These are phyloP conservation scores for Musca domestica DNA, from an alignment of 1,140 invertebrate genomes.

Conservation along the genomic window DNA sequence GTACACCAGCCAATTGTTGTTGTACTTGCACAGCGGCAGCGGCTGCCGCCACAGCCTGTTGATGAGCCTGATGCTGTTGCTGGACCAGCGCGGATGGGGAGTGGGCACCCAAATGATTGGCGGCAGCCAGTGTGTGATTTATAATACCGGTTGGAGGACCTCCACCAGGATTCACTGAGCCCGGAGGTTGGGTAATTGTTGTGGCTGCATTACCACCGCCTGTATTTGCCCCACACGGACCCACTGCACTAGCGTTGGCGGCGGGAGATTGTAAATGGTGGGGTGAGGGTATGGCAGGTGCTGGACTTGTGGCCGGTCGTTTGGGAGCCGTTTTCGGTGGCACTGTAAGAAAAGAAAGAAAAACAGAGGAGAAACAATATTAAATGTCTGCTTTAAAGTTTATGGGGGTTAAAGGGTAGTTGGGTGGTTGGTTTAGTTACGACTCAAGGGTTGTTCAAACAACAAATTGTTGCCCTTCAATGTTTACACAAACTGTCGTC, in stretches of 20 bases:
- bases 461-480: too few species aligned
- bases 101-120: constrained; percentile 45
- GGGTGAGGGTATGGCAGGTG: constrained; percentile 49
- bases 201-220: constrained; percentile 28
- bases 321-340: constrained; percentile 51
- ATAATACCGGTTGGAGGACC: constrained; percentile 25
- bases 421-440: too few species aligned
- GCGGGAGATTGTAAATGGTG: constrained; percentile 48
- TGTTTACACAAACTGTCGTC: too few species aligned
- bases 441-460: too few species aligned
- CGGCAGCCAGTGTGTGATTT: constrained; percentile 42
- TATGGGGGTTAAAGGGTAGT: too few species aligned
- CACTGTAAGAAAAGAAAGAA: constrained; percentile 35
- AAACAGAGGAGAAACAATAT: background rate
- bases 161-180: background rate
- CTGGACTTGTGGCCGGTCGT: constrained; percentile 51
- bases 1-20: constrained; percentile 51
- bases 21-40: constrained; percentile 37
- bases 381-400: too few species aligned
- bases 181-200: constrained; percentile 29
- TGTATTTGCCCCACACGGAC: constrained; percentile 9
- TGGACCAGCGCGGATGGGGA: constrained; percentile 36
- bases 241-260: background rate
- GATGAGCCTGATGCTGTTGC: constrained; percentile 46
- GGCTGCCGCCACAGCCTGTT: constrained; percentile 49